phyloP scores from a whole-genome alignment of 1,140 invertebrate species.

The Drosophila chauvacae region DNA sequence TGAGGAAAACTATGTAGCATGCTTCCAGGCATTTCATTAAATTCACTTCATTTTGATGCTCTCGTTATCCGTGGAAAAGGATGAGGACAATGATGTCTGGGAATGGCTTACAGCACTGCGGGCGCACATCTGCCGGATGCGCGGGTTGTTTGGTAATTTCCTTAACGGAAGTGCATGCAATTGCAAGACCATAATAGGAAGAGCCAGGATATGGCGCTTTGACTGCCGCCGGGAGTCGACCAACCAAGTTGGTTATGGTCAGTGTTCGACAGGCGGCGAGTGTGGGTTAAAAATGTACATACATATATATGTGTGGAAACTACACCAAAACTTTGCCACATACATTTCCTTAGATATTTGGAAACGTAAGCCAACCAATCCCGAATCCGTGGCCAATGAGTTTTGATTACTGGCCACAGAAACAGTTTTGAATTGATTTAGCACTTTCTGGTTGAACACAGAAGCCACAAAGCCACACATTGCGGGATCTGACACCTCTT shows the following conservation, averaged over 20 bases:
- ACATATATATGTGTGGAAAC: not conserved
- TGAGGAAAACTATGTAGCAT: constrained; percentile 46
- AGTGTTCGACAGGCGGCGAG: constrained; percentile 17
- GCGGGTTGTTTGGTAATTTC: constrained; percentile 82
- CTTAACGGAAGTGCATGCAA: constrained; percentile 79
- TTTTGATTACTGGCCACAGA: constrained; percentile 41
- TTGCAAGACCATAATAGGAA: constrained; percentile 41
- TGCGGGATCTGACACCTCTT: constrained; percentile 2
- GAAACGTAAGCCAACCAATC: constrained; percentile 18
- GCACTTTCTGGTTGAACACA: constrained; percentile 35
- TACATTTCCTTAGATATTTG: constrained; percentile 47
- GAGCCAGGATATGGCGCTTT: constrained; percentile 35
- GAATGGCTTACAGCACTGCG: constrained; percentile 52
- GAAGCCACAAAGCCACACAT: constrained; percentile 19
- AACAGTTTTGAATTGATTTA: constrained; percentile 65
- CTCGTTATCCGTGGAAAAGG: constrained; percentile 40
- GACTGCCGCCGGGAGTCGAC: constrained; percentile 6
- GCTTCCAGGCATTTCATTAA: constrained; percentile 76
- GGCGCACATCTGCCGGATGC: constrained; percentile 78
- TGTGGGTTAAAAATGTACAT: constrained; percentile 1
- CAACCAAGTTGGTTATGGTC: constrained; percentile 12
- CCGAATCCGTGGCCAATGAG: constrained; percentile 1
- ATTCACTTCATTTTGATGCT: constrained; percentile 66
- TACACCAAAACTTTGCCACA: constrained; percentile 42
- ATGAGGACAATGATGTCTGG: constrained; percentile 42